These are phyloP conservation scores for Indicator maculatus DNA, from an alignment of 2,113 vertebrate species.

Conservation along the genomic window DNA sequence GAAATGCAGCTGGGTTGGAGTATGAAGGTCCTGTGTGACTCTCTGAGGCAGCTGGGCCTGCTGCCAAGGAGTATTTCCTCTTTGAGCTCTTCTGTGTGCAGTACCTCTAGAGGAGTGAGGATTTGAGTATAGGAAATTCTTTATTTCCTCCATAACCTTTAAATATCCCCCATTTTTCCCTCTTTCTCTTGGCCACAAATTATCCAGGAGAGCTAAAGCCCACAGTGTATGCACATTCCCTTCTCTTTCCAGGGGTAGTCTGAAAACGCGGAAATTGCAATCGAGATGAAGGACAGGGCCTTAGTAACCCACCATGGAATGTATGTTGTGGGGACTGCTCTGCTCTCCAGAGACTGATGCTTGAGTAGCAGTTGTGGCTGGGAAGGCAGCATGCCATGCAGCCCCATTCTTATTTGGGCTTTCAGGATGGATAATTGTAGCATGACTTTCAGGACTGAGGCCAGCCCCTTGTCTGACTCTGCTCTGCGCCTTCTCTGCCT, in stretches of 20 bases:
- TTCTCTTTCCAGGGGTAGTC: not conserved
- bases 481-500: not conserved
- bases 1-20: not conserved
- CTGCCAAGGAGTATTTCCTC: not conserved
- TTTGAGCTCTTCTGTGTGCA: not conserved
- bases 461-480: rapidly evolving
- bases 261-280: not conserved
- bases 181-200: not conserved
- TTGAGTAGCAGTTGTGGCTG: not conserved
- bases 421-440: not conserved
- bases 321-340: too few relatives aligned
- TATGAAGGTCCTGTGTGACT: not conserved
- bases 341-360: not conserved
- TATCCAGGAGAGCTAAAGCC: not conserved
- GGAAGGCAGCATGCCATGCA: not conserved
- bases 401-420: not conserved
- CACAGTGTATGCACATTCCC: rapidly evolving
- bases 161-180: not conserved
- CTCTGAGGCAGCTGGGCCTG: not conserved
- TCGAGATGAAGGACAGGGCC: rapidly evolving
- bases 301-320: not conserved
- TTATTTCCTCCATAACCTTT: not conserved
- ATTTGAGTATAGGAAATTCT: not conserved
- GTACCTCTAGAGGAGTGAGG: not conserved
- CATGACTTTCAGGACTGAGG: rapidly evolving